These are phyloP conservation scores for Campoplex nolae DNA, from an alignment of 2,888 invertebrate genomes.

Conservation along the genomic window DNA sequence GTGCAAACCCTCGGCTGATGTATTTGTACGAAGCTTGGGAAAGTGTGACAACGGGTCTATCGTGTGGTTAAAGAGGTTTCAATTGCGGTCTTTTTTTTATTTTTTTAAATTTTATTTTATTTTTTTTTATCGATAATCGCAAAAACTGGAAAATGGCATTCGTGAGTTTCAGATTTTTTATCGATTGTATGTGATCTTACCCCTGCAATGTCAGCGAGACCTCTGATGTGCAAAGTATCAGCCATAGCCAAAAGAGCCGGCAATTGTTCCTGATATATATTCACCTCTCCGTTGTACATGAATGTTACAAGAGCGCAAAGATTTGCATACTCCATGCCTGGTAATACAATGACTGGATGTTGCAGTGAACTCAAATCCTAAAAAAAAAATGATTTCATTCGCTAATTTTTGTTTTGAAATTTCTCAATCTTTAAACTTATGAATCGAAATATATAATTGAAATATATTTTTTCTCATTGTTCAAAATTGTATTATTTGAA, in stretches of 20 bases:
- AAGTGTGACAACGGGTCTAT: conserved; percentile 61
- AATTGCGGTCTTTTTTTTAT: conserved; percentile 16
- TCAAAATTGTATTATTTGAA: background rate
- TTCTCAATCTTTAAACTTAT: background rate
- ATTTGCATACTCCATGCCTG: conserved; percentile 90
- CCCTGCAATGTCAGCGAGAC: conserved; percentile 92
- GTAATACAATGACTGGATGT: conserved; percentile 90
- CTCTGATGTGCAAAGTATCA: conserved; percentile 92
- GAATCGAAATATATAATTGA: too few relatives aligned
- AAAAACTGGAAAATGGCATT: conserved; percentile 60
- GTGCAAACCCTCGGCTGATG: conserved; percentile 39
- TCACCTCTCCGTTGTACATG: conserved; percentile 95
- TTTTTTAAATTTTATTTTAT: background rate
- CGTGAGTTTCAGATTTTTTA: conserved; percentile 24
- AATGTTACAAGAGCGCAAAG: conserved; percentile 92
- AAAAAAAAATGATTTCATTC: background rate
- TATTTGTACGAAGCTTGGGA: conserved; percentile 56
- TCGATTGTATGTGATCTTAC: conserved; percentile 84
- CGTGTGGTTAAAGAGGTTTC: conserved; percentile 38
- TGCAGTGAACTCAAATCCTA: conserved; percentile 90
- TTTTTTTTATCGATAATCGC: conserved; percentile 37
- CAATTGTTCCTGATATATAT: conserved; percentile 92
- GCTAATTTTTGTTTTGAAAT: background rate
- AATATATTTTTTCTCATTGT: background rate
- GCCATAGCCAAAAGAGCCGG: conserved; percentile 92